phyloP scores from a whole-genome alignment of 2,888 invertebrate genomes.

The Zygothrica quintamaculata region DNA sequence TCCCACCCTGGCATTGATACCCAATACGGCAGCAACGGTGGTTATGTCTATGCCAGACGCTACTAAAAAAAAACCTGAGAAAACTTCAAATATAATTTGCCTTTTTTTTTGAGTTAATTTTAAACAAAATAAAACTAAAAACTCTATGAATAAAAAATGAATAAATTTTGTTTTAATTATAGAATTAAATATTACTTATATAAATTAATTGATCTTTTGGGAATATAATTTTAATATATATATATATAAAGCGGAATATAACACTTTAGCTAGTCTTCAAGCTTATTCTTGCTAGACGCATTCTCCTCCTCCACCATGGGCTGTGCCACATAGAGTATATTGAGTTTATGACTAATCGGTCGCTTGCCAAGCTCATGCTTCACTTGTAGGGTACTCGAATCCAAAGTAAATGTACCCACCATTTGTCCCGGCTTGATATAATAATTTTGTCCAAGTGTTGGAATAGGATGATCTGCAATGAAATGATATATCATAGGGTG shows the following conservation, averaged over 20 bases:
- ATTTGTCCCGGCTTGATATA: constrained; percentile 80
- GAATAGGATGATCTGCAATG: constrained; percentile 75
- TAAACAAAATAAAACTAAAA: not conserved
- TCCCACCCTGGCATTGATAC: constrained; percentile 67
- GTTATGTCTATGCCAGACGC: constrained; percentile 75
- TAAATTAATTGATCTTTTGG: too few relatives aligned
- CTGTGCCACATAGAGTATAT: constrained; percentile 72
- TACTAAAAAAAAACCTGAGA: constrained; percentile 30
- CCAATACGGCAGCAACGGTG: constrained; percentile 80
- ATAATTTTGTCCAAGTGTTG: constrained; percentile 68
- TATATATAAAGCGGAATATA: too few relatives aligned
- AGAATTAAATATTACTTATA: not conserved
- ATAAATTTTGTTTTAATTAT: too few relatives aligned
- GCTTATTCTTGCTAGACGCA: constrained; percentile 7
- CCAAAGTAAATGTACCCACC: constrained; percentile 60
- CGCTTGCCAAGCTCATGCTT: constrained; percentile 45
- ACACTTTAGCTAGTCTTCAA: constrained; percentile 3
- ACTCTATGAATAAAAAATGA: not conserved
- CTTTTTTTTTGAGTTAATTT: constrained; percentile 16
- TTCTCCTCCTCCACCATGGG: constrained; percentile 30
- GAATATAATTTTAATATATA: not conserved
- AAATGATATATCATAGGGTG: constrained; percentile 64
- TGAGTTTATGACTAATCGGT: constrained; percentile 68
- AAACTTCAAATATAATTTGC: constrained; percentile 1
- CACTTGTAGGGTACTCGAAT: constrained; percentile 61